Percentiles rank a stretch among this genome's conserved stretches.
phyloP scores from a whole-genome alignment of 2,113 vertebrate genomes.

The Chiloscyllium plagiosum region DNA sequence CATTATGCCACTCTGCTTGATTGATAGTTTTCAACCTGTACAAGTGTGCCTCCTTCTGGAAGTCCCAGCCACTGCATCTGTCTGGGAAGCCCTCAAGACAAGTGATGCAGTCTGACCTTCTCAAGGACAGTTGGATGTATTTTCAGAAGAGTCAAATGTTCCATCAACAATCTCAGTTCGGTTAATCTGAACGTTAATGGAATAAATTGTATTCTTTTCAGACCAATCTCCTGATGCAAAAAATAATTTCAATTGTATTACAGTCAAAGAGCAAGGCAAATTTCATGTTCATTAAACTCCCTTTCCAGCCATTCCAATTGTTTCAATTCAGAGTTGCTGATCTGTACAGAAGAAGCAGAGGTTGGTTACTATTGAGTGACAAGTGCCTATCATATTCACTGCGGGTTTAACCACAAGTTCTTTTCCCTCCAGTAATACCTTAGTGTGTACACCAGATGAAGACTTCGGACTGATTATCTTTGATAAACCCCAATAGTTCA shows the following conservation, averaged over 20 bases:
- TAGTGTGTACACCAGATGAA: neutral
- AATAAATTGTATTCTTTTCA: neutral
- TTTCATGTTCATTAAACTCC: neutral
- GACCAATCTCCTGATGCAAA: neutral
- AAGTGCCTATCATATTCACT: no score
- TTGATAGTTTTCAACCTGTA: slow-evolving; percentile 5
- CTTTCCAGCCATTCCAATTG: neutral
- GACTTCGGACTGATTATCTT: neutral
- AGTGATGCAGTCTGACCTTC: neutral
- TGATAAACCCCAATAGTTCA: neutral
- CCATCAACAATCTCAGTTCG: neutral
- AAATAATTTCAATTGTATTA: neutral
- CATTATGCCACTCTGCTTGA: neutral
- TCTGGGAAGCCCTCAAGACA: neutral
- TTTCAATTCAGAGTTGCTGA: neutral
- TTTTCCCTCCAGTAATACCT: no score
- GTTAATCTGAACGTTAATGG: neutral
- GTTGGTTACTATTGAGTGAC: no score
- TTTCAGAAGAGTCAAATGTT: neutral
- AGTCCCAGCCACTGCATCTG: neutral
- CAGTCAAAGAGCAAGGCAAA: neutral
- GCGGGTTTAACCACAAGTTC: neutral
- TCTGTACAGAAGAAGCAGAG: neutral
- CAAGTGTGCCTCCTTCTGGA: slow-evolving; percentile 16
- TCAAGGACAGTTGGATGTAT: neutral